A percentile compares a stretch with the other conserved stretches of the same genome.
Conservation (phyloP, 2,797 vertebrate genomes). For the Coregonus sp. region DNA sequence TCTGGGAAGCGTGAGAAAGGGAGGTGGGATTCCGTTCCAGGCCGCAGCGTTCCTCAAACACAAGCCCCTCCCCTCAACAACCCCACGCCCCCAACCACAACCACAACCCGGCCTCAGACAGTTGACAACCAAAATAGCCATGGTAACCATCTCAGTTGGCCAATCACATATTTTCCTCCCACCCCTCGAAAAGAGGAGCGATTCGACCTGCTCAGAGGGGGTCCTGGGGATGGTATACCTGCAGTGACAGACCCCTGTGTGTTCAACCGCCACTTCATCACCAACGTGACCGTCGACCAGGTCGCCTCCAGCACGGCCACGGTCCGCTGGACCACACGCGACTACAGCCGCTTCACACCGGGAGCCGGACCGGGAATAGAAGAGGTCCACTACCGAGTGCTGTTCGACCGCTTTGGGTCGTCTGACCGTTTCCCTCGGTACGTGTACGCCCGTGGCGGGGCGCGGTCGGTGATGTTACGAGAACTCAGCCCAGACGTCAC, state of each 20-base stretch:
- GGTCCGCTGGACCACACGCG: slow-evolving; percentile 81
- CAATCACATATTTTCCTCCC: slow-evolving; percentile 3
- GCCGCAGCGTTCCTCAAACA: slow-evolving; percentile 31
- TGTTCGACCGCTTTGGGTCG: slow-evolving; percentile 90
- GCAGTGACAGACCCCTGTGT: slow-evolving; percentile 86
- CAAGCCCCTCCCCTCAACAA: slow-evolving; percentile 19
- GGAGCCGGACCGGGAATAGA: slow-evolving; percentile 57
- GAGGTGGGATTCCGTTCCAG: slow-evolving; percentile 41
- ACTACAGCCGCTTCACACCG: slow-evolving; percentile 64
- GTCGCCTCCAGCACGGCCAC: slow-evolving; percentile 80
- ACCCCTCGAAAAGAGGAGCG: slow-evolving; percentile 30
- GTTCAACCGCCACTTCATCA: slow-evolving; percentile 87
- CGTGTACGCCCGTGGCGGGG: slow-evolving; percentile 79
- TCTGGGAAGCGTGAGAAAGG: slow-evolving; percentile 40
- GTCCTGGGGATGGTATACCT: slow-evolving; percentile 52
- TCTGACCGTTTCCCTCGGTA: slow-evolving; percentile 89
- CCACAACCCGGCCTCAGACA: slow-evolving; percentile 1
- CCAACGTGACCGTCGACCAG: slow-evolving; percentile 84
- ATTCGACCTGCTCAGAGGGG: slow-evolving; percentile 61
- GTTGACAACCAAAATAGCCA: slow-evolving; percentile 5
- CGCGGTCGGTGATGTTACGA: slow-evolving; percentile 78
- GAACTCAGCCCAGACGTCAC: slow-evolving; percentile 86
- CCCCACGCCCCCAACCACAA: slow-evolving; percentile 24
- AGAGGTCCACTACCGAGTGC: slow-evolving; percentile 84
- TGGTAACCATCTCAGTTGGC: slow-evolving; percentile 20